Evolutionary conservation across 2,888 invertebrate species (phyloP).

Genomic region (Tromatobia lineatoria): DNA sequence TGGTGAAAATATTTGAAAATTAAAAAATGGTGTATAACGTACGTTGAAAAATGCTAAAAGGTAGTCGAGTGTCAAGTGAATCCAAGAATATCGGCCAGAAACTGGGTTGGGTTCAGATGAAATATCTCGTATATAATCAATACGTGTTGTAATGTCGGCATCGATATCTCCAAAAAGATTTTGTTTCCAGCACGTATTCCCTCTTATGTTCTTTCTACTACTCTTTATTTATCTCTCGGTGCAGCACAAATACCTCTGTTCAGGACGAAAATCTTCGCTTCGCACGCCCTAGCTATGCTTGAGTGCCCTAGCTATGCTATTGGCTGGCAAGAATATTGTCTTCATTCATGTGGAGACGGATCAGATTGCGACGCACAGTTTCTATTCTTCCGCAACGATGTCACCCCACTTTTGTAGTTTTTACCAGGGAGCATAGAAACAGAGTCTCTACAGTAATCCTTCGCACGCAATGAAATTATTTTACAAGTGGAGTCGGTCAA

Average conservation of each 20-base stretch:
- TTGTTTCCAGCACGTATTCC: conserved; percentile 12
- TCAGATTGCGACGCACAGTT: conserved; percentile 59
- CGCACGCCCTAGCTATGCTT: conserved; percentile 43
- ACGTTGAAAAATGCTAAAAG: no score
- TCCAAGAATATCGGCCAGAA: no score
- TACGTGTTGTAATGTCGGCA: conserved; percentile 28
- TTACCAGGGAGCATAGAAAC: not conserved
- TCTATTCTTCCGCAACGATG: conserved; percentile 55
- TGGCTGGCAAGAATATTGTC: conserved; percentile 64
- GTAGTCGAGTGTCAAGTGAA: no score
- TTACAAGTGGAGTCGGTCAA: not conserved
- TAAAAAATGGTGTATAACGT: no score
- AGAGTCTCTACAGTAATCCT: not conserved
- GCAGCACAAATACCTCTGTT: not conserved
- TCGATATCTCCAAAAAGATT: conserved; percentile 20
- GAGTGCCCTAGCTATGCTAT: conserved; percentile 47
- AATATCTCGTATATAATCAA: no score
- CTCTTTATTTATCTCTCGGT: not conserved
- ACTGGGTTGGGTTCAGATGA: no score
- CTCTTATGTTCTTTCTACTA: conserved; percentile 21
- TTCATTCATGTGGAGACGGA: conserved; percentile 77
- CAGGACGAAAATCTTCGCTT: conserved; percentile 28
- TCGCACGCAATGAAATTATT: not conserved
- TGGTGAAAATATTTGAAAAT: no score
- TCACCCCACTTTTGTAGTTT: not conserved